A percentile compares a stretch with the other conserved stretches of the same genome.
Evolutionary conservation across 2,888 invertebrate species (phyloP).

Genomic region (Linnaemya vulpina): DNA sequence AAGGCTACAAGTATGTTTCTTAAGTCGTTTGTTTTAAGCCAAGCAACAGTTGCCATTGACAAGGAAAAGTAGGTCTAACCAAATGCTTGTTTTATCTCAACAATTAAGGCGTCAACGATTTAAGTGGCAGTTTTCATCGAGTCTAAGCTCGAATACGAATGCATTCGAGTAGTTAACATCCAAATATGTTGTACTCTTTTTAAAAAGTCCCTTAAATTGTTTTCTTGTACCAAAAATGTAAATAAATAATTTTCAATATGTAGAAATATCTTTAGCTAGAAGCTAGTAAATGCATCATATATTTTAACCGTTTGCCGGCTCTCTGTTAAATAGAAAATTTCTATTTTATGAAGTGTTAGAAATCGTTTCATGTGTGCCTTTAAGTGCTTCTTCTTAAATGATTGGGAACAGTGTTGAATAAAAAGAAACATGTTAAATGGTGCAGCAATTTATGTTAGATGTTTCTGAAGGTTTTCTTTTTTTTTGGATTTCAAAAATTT

Average conservation of each 20-base stretch:
- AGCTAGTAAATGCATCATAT: neutral
- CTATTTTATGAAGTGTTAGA: conserved; percentile 67
- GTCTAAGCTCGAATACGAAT: neutral
- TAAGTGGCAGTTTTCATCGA: conserved; percentile 34
- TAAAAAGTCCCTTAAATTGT: conserved; percentile 40
- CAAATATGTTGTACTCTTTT: conserved; percentile 24
- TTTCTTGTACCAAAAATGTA: conserved; percentile 23
- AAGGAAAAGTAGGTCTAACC: conserved; percentile 31
- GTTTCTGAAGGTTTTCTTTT: conserved; percentile 46
- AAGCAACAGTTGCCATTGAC: neutral
- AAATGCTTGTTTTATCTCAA: conserved; percentile 21
- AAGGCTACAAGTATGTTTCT: conserved; percentile 22
- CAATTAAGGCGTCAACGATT: conserved; percentile 57
- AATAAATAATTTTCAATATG: neutral
- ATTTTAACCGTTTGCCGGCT: neutral
- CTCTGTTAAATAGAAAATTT: conserved; percentile 57
- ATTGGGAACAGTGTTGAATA: neutral
- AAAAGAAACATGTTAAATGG: conserved; percentile 1
- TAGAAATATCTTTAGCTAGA: neutral
- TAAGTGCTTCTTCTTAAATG: conserved; percentile 61
- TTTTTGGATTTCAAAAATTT: conserved; percentile 29
- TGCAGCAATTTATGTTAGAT: conserved; percentile 21
- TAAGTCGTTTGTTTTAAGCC: conserved; percentile 28
- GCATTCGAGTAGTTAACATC: conserved; percentile 1
- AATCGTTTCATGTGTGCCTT: conserved; percentile 70